phyloP scores from a whole-genome alignment of 2,888 invertebrate species.

The Stenodema calcarata region DNA sequence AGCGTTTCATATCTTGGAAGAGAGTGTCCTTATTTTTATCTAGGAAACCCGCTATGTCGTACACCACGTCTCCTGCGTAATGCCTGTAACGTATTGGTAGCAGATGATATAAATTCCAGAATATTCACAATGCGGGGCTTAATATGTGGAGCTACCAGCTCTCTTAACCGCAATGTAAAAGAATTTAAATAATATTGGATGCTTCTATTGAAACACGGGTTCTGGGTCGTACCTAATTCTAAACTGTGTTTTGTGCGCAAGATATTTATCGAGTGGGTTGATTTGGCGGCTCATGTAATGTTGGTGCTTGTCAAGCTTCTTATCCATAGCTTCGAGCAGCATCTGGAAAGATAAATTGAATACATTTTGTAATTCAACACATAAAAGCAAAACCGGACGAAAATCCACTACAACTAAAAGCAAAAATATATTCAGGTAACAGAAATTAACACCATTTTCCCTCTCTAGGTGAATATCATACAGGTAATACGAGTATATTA shows the following conservation, averaged over 20 bases:
- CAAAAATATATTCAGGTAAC: neutral
- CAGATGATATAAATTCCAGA: neutral
- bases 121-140: neutral
- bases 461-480: neutral
- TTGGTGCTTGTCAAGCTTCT: constrained; percentile 80
- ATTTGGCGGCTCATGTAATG: constrained; percentile 90
- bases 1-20: constrained; percentile 94
- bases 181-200: too few species aligned
- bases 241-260: constrained; percentile 80
- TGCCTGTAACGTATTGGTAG: constrained; percentile 71
- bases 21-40: constrained; percentile 97
- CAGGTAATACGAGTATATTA: neutral
- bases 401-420: too few species aligned
- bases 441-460: too few species aligned
- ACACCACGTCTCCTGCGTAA: constrained; percentile 96
- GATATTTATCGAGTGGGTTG: constrained; percentile 80
- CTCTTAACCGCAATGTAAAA: too few species aligned
- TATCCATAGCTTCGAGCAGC: constrained; percentile 91
- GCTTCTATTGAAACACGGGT: too few species aligned
- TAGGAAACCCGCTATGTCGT: constrained; percentile 87
- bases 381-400: neutral
- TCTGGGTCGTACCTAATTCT: constrained; percentile 79
- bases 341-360: too few species aligned
- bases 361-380: too few species aligned
- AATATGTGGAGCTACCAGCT: neutral